Conservation (phyloP, 2,113 vertebrate species). For the Odontesthes bonariensis region DNA sequence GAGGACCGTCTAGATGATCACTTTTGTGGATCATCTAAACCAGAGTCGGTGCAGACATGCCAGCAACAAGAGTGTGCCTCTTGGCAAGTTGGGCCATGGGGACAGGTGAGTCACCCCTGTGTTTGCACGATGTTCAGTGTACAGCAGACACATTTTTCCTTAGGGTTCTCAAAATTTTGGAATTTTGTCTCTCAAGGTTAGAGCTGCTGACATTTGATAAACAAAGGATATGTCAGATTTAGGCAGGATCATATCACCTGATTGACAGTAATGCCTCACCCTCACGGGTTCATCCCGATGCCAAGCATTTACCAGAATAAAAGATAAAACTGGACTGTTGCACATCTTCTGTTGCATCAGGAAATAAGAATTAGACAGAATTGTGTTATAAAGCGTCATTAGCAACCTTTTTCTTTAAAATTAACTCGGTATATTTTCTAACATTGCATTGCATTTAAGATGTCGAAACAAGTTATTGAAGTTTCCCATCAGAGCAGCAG, state of each 20-base stretch:
- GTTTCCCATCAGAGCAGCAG: neutral
- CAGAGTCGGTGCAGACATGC: conserved; percentile 89
- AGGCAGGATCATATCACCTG: neutral
- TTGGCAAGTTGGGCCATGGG: conserved; percentile 98
- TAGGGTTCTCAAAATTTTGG: neutral
- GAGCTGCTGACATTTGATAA: neutral
- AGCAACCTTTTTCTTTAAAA: neutral
- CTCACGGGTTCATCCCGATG: no score
- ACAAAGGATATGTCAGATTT: neutral
- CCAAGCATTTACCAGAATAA: neutral
- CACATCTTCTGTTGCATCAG: neutral
- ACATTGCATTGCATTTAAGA: neutral
- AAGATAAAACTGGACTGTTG: neutral
- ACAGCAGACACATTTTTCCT: neutral
- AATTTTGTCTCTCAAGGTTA: neutral
- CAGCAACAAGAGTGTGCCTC: conserved; percentile 96
- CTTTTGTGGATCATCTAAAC: conserved; percentile 89
- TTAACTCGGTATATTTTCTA: neutral
- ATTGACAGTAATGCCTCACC: no score
- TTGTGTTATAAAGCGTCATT: neutral
- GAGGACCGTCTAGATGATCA: conserved; percentile 90
- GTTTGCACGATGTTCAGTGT: neutral
- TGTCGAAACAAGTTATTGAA: neutral
- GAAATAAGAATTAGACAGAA: no score
- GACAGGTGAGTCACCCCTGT: conserved; percentile 86